phyloP scores from a whole-genome alignment of 2,113 vertebrate species.

The Notarius lentiginosus region DNA sequence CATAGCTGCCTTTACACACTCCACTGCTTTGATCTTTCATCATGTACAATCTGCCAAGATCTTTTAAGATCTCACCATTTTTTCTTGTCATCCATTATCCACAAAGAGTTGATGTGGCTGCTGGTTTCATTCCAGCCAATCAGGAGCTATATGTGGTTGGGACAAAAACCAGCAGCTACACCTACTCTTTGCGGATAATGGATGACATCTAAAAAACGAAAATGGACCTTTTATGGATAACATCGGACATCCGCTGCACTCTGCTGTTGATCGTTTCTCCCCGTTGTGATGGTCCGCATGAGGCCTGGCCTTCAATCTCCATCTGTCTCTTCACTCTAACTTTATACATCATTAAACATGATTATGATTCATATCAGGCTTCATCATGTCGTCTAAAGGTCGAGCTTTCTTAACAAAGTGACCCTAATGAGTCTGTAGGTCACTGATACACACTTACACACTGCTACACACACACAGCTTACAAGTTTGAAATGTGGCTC shows the following conservation, averaged over 20 bases:
- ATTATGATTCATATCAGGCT: slow-evolving; percentile 40
- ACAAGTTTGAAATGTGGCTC: slow-evolving; percentile 29
- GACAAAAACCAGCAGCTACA: not conserved
- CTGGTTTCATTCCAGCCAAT: not conserved
- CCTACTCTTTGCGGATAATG: not conserved
- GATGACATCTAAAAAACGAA: not conserved
- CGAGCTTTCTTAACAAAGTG: slow-evolving; percentile 26
- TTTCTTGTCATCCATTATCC: not conserved
- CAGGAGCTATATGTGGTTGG: not conserved
- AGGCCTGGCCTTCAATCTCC: slow-evolving; percentile 38
- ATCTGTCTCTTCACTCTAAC: slow-evolving; percentile 32
- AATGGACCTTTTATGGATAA: not conserved
- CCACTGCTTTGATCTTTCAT: slow-evolving; percentile 8
- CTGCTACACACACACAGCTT: slow-evolving; percentile 6
- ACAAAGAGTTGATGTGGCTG: not conserved
- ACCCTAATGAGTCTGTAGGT: slow-evolving; percentile 34
- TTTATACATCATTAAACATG: slow-evolving; percentile 31
- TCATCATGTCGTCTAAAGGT: slow-evolving; percentile 37
- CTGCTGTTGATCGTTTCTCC: not conserved
- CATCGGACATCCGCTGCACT: not conserved
- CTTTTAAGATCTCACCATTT: not conserved
- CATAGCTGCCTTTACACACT: not conserved
- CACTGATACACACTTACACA: slow-evolving; percentile 37
- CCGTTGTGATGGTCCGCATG: not conserved
- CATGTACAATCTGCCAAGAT: not conserved